These are phyloP conservation scores for Papilio aristodemus DNA, from an alignment of 1,140 invertebrate species.

Conservation along the genomic window DNA sequence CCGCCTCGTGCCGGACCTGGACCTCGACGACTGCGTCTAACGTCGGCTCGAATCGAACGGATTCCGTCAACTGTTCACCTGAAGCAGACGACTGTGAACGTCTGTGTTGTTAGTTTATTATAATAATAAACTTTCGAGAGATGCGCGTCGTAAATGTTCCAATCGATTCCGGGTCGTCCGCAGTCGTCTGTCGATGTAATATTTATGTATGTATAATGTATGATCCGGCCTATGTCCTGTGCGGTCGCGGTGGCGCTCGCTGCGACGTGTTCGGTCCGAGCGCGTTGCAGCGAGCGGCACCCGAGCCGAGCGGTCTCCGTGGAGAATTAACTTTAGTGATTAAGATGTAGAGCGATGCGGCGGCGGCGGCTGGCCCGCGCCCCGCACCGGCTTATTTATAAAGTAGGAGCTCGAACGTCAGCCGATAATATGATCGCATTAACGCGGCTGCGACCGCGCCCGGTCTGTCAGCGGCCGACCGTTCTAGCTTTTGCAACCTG, in stretches of 20 bases:
- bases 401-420: slow-evolving; percentile 53
- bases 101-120: not conserved
- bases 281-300: too few relatives aligned
- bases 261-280: too few relatives aligned
- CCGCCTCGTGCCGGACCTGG: slow-evolving; percentile 73
- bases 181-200: slow-evolving; percentile 3
- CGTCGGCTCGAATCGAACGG: not conserved
- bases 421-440: slow-evolving; percentile 51
- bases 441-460: not conserved
- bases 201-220: slow-evolving; percentile 14
- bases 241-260: slow-evolving; percentile 47
- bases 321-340: slow-evolving; percentile 68
- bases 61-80: slow-evolving; percentile 5
- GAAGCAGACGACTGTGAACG: not conserved
- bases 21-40: slow-evolving; percentile 61
- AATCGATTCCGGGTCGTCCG: slow-evolving; percentile 5
- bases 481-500: slow-evolving; percentile 44
- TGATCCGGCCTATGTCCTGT: slow-evolving; percentile 42
- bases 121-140: not conserved
- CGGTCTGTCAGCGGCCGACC: not conserved
- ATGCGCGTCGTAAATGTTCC: not conserved
- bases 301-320: slow-evolving; percentile 53
- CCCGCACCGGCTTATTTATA: slow-evolving; percentile 61
- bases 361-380: slow-evolving; percentile 68
- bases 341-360: slow-evolving; percentile 46